These are phyloP conservation scores for Leptarthrus brevirostris DNA, from an alignment of 2,888 invertebrate genomes.

Conservation along the genomic window DNA sequence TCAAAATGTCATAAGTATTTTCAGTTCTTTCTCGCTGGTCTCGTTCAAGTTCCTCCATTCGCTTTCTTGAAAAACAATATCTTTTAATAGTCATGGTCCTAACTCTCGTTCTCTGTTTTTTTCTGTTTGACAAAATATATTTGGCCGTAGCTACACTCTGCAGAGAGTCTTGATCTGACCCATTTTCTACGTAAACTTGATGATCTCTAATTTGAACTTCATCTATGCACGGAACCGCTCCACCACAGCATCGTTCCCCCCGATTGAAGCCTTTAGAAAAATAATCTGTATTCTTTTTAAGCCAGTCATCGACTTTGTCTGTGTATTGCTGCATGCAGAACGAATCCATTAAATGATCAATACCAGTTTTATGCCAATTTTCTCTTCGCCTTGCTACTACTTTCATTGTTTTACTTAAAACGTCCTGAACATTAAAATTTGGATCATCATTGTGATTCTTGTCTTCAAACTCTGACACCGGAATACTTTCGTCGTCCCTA, in stretches of 20 bases:
- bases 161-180: slow-evolving; percentile 13
- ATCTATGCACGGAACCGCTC: background rate
- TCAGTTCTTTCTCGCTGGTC: too few species aligned
- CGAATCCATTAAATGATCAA: slow-evolving; percentile 46
- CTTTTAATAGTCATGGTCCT: slow-evolving; percentile 51
- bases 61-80: slow-evolving; percentile 42
- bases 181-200: slow-evolving; percentile 6
- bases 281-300: slow-evolving; percentile 18
- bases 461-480: slow-evolving; percentile 36
- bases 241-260: background rate
- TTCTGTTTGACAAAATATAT: slow-evolving; percentile 54
- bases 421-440: slow-evolving; percentile 18
- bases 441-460: slow-evolving; percentile 22
- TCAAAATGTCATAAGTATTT: too few species aligned
- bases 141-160: slow-evolving; percentile 51
- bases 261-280: background rate
- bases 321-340: slow-evolving; percentile 14
- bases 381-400: slow-evolving; percentile 44
- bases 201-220: slow-evolving; percentile 10
- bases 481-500: slow-evolving; percentile 24
- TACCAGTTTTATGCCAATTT: slow-evolving; percentile 26
- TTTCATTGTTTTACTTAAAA: slow-evolving; percentile 47
- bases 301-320: slow-evolving; percentile 48
- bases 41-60: background rate
- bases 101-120: slow-evolving; percentile 17